Conservation (phyloP, 53 echinoderm and acorn worm species). For the Actinopyga echinites region DNA sequence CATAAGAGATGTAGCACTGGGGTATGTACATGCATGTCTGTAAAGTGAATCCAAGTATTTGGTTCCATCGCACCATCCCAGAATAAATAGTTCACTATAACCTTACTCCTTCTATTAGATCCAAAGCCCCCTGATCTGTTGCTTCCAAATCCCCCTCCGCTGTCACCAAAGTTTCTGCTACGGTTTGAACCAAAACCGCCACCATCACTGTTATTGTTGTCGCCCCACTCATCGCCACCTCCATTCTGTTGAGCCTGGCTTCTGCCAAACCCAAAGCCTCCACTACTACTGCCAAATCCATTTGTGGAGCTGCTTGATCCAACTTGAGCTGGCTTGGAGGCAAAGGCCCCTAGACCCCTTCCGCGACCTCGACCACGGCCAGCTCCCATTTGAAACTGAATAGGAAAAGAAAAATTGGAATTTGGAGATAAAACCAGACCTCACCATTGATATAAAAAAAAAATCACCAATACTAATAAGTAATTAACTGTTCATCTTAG, state of each 20-base stretch:
- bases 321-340: conserved; percentile 2
- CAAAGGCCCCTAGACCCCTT: conserved; percentile 18
- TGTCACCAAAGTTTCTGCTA: neutral
- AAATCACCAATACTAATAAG: too few relatives aligned
- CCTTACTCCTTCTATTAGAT: neutral
- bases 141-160: neutral
- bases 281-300: neutral
- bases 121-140: neutral
- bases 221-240: neutral
- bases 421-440: too few relatives aligned
- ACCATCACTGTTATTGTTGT: neutral
- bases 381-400: conserved; percentile 12
- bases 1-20: too few relatives aligned
- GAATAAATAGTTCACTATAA: too few relatives aligned
- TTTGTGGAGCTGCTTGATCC: neutral
- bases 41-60: too few relatives aligned
- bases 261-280: neutral
- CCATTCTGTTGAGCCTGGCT: neutral
- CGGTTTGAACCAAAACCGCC: neutral
- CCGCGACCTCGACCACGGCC: conserved; percentile 9
- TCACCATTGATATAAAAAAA: too few relatives aligned
- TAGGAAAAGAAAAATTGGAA: neutral
- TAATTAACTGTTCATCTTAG: too few relatives aligned
- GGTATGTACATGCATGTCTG: too few relatives aligned
- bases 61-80: too few relatives aligned